Evolutionary conservation across 2,888 invertebrate species (phyloP).

Genomic region (Tortricodes alternella): DNA sequence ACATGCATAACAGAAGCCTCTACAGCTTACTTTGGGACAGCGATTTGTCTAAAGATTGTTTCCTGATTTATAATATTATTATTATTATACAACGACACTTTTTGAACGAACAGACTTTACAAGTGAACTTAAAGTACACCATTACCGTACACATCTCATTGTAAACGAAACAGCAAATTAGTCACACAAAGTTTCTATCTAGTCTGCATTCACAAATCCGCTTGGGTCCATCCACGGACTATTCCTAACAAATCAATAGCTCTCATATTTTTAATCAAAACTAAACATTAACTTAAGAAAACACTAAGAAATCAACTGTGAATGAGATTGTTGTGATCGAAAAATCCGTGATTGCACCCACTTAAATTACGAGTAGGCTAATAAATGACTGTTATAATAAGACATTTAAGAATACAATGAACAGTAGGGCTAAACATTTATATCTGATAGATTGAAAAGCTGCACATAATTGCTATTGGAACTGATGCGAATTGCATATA

Average conservation of each 20-base stretch:
- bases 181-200: not conserved
- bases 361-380: slow-evolving; percentile 9
- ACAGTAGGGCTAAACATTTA: slow-evolving; percentile 13
- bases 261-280: too few relatives aligned
- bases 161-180: slow-evolving; percentile 10
- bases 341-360: slow-evolving; percentile 8
- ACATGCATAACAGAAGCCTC: too few relatives aligned
- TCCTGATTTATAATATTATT: too few relatives aligned
- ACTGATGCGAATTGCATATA: slow-evolving; percentile 1
- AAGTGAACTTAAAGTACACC: slow-evolving; percentile 26
- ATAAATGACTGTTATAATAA: slow-evolving; percentile 13
- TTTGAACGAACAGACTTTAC: too few relatives aligned
- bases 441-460: not conserved
- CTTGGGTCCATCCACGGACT: not conserved
- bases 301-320: too few relatives aligned
- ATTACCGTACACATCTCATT: slow-evolving; percentile 18
- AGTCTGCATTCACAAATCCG: not conserved
- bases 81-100: too few relatives aligned
- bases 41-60: too few relatives aligned
- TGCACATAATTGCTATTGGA: slow-evolving; percentile 1
- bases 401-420: slow-evolving; percentile 10
- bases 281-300: too few relatives aligned
- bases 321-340: not conserved
- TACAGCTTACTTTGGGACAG: too few relatives aligned
- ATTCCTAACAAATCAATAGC: not conserved